A percentile compares a stretch with the other conserved stretches of the same genome.
These are phyloP conservation scores for Limosa lapponica DNA, from an alignment of 2,797 vertebrate species.

Conservation along the genomic window DNA sequence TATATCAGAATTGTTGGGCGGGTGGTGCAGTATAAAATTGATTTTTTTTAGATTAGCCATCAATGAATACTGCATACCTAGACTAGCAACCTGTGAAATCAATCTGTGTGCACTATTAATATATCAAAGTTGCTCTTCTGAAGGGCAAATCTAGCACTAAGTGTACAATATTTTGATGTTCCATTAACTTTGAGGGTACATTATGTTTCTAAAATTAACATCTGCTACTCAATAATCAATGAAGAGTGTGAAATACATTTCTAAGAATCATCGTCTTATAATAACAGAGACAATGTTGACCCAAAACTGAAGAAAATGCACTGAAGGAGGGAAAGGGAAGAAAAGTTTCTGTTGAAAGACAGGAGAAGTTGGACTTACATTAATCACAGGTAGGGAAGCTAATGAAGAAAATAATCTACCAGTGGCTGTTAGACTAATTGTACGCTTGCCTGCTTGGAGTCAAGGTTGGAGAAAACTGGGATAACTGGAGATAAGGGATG, in stretches of 20 bases:
- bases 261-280: not conserved
- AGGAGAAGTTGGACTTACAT: not conserved
- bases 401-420: not conserved
- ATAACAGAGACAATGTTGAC: not conserved
- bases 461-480: no score
- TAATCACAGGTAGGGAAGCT: not conserved
- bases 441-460: not conserved
- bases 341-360: not conserved
- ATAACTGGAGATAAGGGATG: no score
- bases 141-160: not conserved
- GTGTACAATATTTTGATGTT: not conserved
- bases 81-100: not conserved
- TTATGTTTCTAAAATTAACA: conserved; percentile 5
- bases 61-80: not conserved
- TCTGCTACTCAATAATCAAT: not conserved
- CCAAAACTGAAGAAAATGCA: not conserved
- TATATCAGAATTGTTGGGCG: not conserved
- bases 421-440: not conserved
- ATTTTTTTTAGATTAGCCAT: not conserved
- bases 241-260: not conserved
- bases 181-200: not conserved
- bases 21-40: not conserved
- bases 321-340: not conserved
- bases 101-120: not conserved
- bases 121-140: not conserved